Evolutionary conservation across 2,888 invertebrate species (phyloP), one percentile per base, ranked within the genome.

Genomic region (Habroteleia sp.): DNA sequence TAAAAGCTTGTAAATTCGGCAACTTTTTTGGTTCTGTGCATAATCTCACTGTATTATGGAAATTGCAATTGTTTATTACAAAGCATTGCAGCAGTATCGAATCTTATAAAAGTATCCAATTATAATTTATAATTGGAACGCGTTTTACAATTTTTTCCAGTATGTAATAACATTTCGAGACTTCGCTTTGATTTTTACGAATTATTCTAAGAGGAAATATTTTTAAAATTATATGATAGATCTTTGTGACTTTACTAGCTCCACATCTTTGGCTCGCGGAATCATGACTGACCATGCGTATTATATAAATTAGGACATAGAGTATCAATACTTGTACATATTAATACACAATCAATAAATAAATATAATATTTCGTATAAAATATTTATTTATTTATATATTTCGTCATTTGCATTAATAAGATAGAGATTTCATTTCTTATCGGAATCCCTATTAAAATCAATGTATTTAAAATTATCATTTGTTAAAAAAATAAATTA

Each of bases 201-300:
- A 37, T 42, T 41, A 3, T 1, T 42, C 48, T 48, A 63, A 56
- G 79, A 82, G 80, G 80, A 80, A 79, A 79, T 69, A 75, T 77
- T 63, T 69, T 82, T 82, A 78, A 78, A 74, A 79, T 78, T 80
- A 77, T 41, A 72, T 73, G 60, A 74, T 79, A 80, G 80, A 80
- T 76, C 80, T 78, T 62, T 78, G 76, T 72, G 69, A 65, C 39
- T 73, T 84, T 84, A 87, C 87, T 87, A 87, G 86, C 82, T 86
- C 84, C 86, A 86, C 84, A 80, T 88, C 87, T 88, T 88, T 88
- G 87, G 87, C 83, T 87, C 87, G 84, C 85, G 84, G 85, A 87
- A 80, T 82, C 78, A 81, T 86, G 85, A 87, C 84, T 86, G 84
- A 84, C 81, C 79, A 74, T 83, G 81, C 72, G 74, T n/a, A n/a